phyloP scores from a whole-genome alignment of 1,140 invertebrate species.

The Drosophila arawakana region DNA sequence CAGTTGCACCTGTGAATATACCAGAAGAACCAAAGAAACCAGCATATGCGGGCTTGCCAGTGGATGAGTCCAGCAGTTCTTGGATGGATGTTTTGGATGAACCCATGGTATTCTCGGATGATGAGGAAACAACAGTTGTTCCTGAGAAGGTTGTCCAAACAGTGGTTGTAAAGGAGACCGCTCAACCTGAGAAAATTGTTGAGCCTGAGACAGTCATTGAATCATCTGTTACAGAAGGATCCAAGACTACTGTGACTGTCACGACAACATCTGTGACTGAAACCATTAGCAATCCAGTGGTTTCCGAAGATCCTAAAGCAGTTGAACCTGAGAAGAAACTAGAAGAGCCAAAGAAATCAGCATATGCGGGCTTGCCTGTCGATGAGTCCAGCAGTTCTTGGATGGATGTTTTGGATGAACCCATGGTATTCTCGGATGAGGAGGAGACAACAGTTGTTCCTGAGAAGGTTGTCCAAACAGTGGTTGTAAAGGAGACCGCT shows the following conservation, averaged over 20 bases:
- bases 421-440: conserved; percentile 84
- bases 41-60: too few species aligned
- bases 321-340: conserved; percentile 9
- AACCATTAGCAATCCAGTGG: not conserved
- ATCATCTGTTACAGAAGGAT: conserved; percentile 2
- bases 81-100: too few species aligned
- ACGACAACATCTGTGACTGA: conserved; percentile 15
- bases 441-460: conserved; percentile 28
- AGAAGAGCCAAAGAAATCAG: conserved; percentile 38
- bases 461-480: conserved; percentile 9
- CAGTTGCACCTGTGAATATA: too few species aligned
- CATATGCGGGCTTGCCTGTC: conserved; percentile 84
- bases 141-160: not conserved
- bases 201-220: conserved; percentile 13
- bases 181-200: not conserved
- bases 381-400: conserved; percentile 85
- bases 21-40: too few species aligned
- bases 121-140: too few species aligned
- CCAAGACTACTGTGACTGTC: conserved; percentile 11
- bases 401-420: conserved; percentile 85
- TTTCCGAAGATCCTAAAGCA: not conserved
- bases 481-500: not conserved
- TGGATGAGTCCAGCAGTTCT: too few species aligned
- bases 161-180: not conserved
- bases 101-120: too few species aligned